Percentiles rank a stretch among this genome's conserved stretches.
Evolutionary conservation across 2,113 vertebrate genomes (phyloP).

Genomic region (Triplophysa siluroides): DNA sequence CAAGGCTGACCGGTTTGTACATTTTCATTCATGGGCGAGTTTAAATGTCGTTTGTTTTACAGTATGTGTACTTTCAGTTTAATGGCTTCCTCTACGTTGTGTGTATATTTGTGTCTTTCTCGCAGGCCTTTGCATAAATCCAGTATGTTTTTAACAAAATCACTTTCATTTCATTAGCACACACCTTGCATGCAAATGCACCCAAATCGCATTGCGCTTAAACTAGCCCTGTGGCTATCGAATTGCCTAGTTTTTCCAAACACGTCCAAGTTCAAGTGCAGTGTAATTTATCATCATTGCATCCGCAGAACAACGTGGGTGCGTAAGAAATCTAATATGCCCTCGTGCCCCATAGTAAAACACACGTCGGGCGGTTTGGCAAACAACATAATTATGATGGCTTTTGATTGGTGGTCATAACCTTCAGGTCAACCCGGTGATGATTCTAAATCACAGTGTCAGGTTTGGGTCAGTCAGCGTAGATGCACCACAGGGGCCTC

Average conservation of each 20-base stretch:
- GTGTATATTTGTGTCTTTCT: background rate
- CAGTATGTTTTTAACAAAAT: constrained; percentile 18
- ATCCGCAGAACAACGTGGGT: constrained; percentile 23
- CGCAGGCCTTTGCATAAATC: background rate
- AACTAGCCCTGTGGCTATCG: constrained; percentile 17
- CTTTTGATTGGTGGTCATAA: background rate
- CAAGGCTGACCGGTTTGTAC: constrained; percentile 12
- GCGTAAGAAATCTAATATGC: constrained; percentile 27
- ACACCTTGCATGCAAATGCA: constrained; percentile 39
- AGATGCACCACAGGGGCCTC: background rate
- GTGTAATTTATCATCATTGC: constrained; percentile 1
- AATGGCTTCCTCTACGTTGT: background rate
- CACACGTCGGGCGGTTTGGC: constrained; percentile 6
- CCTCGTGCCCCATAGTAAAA: constrained; percentile 14
- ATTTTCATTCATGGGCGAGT: background rate
- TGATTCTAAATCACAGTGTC: constrained; percentile 31
- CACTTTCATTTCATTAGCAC: constrained; percentile 8
- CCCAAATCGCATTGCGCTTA: constrained; percentile 19
- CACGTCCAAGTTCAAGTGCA: constrained; percentile 6
- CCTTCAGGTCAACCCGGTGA: background rate
- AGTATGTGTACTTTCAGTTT: background rate
- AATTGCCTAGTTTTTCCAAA: constrained; percentile 33
- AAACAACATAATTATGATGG: constrained; percentile 37
- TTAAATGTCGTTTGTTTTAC: background rate
- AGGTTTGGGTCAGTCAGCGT: constrained; percentile 32